Conservation (phyloP, 1,140 invertebrate genomes). For the Epicauta chinensis region DNA sequence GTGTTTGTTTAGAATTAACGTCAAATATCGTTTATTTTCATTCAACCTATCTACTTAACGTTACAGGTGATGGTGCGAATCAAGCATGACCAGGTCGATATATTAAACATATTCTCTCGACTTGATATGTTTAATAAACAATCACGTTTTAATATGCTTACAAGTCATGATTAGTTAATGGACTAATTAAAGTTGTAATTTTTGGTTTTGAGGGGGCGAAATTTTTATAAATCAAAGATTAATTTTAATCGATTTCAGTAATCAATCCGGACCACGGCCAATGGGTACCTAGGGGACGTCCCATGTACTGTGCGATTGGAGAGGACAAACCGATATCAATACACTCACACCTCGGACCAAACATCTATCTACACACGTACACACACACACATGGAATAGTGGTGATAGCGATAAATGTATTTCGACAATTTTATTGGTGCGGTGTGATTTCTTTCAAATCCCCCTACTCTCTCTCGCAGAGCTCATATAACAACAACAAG, state of each 20-base stretch:
- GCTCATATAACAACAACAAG: too few species aligned
- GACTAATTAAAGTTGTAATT: slow-evolving; percentile 22
- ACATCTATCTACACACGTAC: too few species aligned
- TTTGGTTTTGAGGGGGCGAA: too few species aligned
- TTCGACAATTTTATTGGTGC: slow-evolving; percentile 8
- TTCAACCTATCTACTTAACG: background rate
- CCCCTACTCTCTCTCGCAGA: too few species aligned
- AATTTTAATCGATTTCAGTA: background rate
- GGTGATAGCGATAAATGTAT: slow-evolving; percentile 7
- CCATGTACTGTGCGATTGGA: slow-evolving; percentile 17
- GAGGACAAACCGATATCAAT: slow-evolving; percentile 19
- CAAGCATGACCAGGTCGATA: slow-evolving; percentile 21
- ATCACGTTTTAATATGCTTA: slow-evolving; percentile 22
- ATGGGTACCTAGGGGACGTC: slow-evolving; percentile 20
- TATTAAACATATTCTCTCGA: slow-evolving; percentile 8
- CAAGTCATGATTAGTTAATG: slow-evolving; percentile 27
- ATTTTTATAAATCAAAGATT: too few species aligned
- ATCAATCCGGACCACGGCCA: slow-evolving; percentile 7
- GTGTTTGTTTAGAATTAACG: too few species aligned
- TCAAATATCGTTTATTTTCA: slow-evolving; percentile 17
- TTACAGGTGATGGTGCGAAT: slow-evolving; percentile 19
- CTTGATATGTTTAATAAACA: slow-evolving; percentile 24
- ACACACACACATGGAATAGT: slow-evolving; percentile 4
- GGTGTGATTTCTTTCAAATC: too few species aligned
- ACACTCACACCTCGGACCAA: slow-evolving; percentile 12